phyloP scores from a whole-genome alignment of 30 jellyfish, hydroid and myxozoan species.

The Calvadosia cruxmelitensis region DNA sequence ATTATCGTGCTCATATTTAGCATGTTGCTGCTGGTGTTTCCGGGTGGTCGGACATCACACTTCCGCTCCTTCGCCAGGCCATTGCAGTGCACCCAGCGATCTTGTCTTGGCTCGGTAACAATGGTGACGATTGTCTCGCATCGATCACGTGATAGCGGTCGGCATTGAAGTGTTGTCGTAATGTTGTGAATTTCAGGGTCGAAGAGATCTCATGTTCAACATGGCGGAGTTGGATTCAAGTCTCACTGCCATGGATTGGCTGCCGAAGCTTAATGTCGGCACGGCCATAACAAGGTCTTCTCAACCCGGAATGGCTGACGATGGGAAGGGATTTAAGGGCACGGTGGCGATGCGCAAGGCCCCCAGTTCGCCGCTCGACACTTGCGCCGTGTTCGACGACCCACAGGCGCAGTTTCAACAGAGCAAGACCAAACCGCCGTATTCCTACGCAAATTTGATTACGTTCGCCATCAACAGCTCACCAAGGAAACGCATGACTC shows the following conservation, averaged over 20 bases:
- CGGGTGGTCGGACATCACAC: neutral
- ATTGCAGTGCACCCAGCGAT: neutral
- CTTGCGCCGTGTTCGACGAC: conserved; percentile 68
- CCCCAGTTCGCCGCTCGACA: conserved; percentile 87
- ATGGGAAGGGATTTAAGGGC: conserved; percentile 47
- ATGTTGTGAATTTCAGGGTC: neutral
- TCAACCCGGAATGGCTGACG: conserved; percentile 10
- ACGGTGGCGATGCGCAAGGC: conserved; percentile 61
- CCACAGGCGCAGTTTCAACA: conserved; percentile 53
- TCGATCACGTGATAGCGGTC: neutral
- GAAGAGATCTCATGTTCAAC: conserved; percentile 3
- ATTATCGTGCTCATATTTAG: too few species aligned
- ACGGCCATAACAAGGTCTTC: conserved; percentile 61
- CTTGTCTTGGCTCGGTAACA: neutral
- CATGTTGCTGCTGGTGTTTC: neutral
- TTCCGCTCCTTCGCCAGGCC: neutral
- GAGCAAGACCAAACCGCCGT: conserved; percentile 93
- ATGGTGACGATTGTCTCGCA: neutral
- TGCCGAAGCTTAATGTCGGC: conserved; percentile 93
- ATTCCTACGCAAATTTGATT: conserved; percentile 84
- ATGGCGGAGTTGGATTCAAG: conserved; percentile 96
- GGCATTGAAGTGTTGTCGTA: neutral
- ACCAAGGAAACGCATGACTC: conserved; percentile 60
- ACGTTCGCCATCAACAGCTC: conserved; percentile 85
- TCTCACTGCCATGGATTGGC: conserved; percentile 98